Evolutionary conservation across 2,888 invertebrate species (phyloP).

Genomic region (Coelogynopora nodosa): DNA sequence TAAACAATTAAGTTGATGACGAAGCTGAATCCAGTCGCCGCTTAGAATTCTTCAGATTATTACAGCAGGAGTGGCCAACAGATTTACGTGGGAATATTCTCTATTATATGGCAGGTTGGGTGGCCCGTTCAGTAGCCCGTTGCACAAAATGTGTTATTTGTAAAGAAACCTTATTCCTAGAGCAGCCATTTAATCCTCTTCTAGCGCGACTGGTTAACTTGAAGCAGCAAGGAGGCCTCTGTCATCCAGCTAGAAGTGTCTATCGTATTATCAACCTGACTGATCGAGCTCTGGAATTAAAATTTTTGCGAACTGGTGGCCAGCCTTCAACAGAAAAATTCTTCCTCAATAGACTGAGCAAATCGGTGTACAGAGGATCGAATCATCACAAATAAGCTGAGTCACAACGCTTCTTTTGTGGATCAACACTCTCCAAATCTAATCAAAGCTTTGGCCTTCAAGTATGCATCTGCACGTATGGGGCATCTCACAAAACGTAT

Average conservation of each 20-base stretch:
- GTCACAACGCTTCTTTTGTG: background rate
- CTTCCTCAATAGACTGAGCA: background rate
- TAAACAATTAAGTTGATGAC: background rate
- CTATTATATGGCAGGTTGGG: too few species aligned
- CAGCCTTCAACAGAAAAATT: background rate
- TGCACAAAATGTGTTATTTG: background rate
- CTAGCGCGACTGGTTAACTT: background rate
- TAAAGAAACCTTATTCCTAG: background rate
- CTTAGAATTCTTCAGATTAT: background rate
- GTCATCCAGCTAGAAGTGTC: background rate
- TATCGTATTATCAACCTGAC: background rate
- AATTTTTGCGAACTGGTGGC: background rate
- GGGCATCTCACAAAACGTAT: too few species aligned
- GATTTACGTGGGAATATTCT: background rate
- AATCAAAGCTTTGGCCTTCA: too few species aligned
- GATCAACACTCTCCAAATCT: too few species aligned
- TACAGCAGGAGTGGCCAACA: background rate
- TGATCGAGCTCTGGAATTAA: background rate
- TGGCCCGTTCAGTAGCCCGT: too few species aligned
- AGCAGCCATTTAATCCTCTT: background rate
- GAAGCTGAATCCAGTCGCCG: background rate
- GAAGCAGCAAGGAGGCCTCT: background rate
- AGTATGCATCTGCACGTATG: too few species aligned
- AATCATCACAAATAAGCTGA: background rate
- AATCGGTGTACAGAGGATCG: background rate